These are phyloP conservation scores for Oscheius sp. DNA, from an alignment of 2,888 invertebrate species.

Conservation along the genomic window DNA sequence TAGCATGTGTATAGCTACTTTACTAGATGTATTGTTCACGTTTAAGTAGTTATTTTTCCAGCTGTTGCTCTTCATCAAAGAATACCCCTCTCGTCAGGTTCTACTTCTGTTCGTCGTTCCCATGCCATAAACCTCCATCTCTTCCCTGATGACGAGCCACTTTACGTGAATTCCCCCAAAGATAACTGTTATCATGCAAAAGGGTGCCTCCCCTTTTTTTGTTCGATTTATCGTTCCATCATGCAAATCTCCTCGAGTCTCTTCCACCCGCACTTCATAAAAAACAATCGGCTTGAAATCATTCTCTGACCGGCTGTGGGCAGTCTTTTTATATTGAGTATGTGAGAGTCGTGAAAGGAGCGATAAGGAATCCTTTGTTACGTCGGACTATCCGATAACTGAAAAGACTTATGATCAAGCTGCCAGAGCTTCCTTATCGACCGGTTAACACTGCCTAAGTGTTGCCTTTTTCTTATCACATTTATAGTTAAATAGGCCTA, in stretches of 20 bases:
- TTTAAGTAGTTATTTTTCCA: no score
- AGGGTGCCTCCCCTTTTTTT: neutral
- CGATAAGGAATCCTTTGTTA: constrained; percentile 12
- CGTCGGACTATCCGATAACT: neutral
- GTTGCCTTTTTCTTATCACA: no score
- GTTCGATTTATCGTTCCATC: neutral
- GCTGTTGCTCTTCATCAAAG: no score
- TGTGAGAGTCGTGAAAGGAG: neutral
- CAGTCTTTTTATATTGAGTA: neutral
- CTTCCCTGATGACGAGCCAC: neutral
- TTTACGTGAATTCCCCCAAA: neutral
- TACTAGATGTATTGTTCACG: no score
- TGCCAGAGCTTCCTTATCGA: neutral
- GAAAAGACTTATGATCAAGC: constrained; percentile 13
- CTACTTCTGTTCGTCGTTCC: no score
- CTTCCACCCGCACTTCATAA: constrained; percentile 5
- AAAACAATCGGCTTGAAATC: neutral
- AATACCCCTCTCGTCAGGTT: no score
- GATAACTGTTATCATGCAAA: constrained; percentile 25
- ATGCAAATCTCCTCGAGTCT: neutral
- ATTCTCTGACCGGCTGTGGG: neutral
- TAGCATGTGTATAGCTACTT: no score
- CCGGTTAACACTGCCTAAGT: no score
- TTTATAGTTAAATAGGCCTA: no score
- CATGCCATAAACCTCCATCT: no score